Conservation (phyloP, 2,888 invertebrate genomes). For the Drosophila anomalipes region DNA sequence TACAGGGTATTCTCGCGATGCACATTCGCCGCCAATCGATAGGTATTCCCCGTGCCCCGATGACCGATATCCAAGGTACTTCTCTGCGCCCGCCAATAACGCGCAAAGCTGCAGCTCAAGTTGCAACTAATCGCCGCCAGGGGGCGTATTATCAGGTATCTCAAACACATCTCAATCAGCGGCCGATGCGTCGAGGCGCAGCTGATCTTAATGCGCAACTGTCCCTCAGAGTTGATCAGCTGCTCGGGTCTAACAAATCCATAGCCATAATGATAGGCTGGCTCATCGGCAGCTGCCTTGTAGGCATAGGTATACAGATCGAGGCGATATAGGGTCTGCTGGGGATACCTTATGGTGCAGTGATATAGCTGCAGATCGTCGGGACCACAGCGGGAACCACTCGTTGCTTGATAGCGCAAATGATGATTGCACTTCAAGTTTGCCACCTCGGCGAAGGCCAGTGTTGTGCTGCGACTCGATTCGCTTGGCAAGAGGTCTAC, state of each 20-base stretch:
- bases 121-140: constrained; percentile 36
- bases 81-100: constrained; percentile 93
- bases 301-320: constrained; percentile 92
- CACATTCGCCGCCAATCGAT: constrained; percentile 88
- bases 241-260: constrained; percentile 94
- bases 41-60: constrained; percentile 95
- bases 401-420: constrained; percentile 89
- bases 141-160: constrained; percentile 86
- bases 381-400: constrained; percentile 90
- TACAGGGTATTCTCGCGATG: constrained; percentile 97
- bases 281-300: constrained; percentile 87
- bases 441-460: constrained; percentile 87
- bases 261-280: constrained; percentile 94
- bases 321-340: constrained; percentile 91
- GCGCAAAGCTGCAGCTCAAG: constrained; percentile 88
- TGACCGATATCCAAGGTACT: constrained; percentile 96
- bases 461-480: constrained; percentile 21
- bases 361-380: constrained; percentile 92
- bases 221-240: constrained; percentile 90
- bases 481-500: not conserved
- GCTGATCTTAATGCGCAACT: constrained; percentile 91
- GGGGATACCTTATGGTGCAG: constrained; percentile 89
- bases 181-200: constrained; percentile 93
- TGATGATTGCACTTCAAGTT: constrained; percentile 87
- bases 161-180: constrained; percentile 90